A percentile compares a stretch with the other conserved stretches of the same genome.
phyloP scores from a whole-genome alignment of 2,113 vertebrate species.

The Telmatochromis bifrenatus region DNA sequence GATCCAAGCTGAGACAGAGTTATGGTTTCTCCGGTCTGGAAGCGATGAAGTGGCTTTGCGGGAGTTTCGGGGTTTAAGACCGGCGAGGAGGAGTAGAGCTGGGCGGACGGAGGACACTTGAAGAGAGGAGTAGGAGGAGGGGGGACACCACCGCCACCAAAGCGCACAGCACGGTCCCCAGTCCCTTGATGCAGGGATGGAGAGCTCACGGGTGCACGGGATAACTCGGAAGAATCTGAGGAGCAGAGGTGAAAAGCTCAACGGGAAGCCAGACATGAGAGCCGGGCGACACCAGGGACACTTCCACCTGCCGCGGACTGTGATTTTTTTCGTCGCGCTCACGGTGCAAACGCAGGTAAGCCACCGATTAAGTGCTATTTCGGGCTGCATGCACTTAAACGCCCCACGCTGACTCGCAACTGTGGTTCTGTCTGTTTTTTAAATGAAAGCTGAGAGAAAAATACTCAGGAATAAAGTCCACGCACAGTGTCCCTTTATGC shows the following conservation, averaged over 20 bases:
- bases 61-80: conserved; percentile 36
- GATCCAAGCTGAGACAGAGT: neutral
- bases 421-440: neutral
- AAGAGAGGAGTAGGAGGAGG: neutral
- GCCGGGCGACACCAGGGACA: conserved; percentile 24
- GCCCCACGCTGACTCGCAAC: conserved; percentile 13
- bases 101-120: conserved; percentile 5
- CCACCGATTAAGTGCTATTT: conserved; percentile 68
- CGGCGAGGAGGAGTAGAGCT: conserved; percentile 25
- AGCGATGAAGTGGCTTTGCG: conserved; percentile 43
- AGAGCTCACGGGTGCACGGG: conserved; percentile 31
- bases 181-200: conserved; percentile 41
- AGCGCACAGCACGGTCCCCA: conserved; percentile 17
- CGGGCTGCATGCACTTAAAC: conserved; percentile 34
- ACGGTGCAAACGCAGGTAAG: conserved; percentile 71
- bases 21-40: conserved; percentile 7
- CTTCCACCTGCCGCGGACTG: conserved; percentile 53
- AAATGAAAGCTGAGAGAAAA: neutral
- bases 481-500: conserved; percentile 4
- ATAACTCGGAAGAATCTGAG: neutral
- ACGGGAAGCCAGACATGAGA: conserved; percentile 2
- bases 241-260: neutral
- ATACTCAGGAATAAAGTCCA: neutral
- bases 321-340: conserved; percentile 64
- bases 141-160: neutral